Percentiles rank a stretch among this genome's conserved stretches.
phyloP scores from a whole-genome alignment of 2,113 vertebrate species.

The Tautogolabrus adspersus region DNA sequence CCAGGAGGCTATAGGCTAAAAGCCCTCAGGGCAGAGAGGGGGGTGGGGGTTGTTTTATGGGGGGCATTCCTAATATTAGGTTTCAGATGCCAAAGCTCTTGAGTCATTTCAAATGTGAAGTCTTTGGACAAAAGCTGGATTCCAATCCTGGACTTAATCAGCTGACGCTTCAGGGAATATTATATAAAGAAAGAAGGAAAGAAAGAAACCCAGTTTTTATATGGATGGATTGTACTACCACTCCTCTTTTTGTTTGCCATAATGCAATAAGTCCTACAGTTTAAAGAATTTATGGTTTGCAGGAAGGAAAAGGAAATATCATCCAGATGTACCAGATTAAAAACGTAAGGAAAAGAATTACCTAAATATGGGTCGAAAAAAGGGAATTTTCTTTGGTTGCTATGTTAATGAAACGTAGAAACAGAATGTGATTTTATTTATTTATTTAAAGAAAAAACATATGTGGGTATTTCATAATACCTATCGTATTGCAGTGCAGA shows the following conservation, averaged over 20 bases:
- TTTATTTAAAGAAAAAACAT: slow-evolving; percentile 30
- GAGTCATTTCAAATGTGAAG: slow-evolving; percentile 55
- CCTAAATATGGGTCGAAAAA: slow-evolving; percentile 6
- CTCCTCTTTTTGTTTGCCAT: background rate
- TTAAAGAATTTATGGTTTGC: background rate
- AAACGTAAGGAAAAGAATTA: slow-evolving; percentile 1
- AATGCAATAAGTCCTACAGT: background rate
- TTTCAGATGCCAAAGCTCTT: slow-evolving; percentile 71
- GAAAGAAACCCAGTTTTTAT: background rate
- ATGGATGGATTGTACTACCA: background rate
- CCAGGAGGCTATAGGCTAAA: slow-evolving; percentile 32
- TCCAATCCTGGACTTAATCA: slow-evolving; percentile 42
- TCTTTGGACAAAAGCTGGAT: slow-evolving; percentile 60
- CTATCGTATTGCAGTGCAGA: slow-evolving; percentile 65
- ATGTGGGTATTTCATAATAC: slow-evolving; percentile 68
- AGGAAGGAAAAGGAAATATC: slow-evolving; percentile 14
- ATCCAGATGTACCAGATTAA: background rate
- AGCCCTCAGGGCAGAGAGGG: slow-evolving; percentile 14
- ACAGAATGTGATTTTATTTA: slow-evolving; percentile 39
- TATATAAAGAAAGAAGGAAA: slow-evolving; percentile 14
- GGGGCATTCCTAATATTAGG: slow-evolving; percentile 68
- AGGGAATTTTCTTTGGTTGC: background rate
- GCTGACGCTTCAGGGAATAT: slow-evolving; percentile 22
- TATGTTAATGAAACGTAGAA: background rate
- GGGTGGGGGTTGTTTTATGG: slow-evolving; percentile 12